A percentile compares a stretch with the other conserved stretches of the same genome.
Evolutionary conservation across 2,888 invertebrate species (phyloP).

Genomic region (Drosophila mayaguana): DNA sequence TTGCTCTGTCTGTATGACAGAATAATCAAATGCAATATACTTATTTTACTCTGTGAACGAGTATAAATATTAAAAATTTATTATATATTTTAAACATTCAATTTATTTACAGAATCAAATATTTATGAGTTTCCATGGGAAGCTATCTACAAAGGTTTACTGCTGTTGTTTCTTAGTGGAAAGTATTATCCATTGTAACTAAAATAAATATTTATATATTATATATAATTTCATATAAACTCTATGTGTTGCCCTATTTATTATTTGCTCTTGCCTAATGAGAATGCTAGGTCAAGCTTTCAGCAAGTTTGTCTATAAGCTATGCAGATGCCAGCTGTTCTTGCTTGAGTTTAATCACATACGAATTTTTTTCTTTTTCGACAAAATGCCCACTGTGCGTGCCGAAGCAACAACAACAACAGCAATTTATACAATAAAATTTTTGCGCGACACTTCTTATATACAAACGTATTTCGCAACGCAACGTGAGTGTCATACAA

Average conservation of each 20-base stretch:
- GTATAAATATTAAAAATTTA: too few relatives aligned
- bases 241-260: background rate
- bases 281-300: background rate
- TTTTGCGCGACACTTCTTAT: conserved; percentile 25
- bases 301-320: background rate
- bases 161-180: too few relatives aligned
- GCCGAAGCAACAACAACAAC: too few relatives aligned
- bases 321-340: conserved; percentile 1
- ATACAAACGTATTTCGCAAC: conserved; percentile 55
- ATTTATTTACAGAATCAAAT: background rate
- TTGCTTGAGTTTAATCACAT: background rate
- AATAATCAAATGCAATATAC: background rate
- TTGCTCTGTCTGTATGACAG: too few relatives aligned
- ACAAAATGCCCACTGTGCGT: conserved; percentile 17
- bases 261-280: background rate
- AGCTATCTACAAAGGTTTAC: too few relatives aligned
- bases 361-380: conserved; percentile 11
- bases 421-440: too few relatives aligned
- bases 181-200: too few relatives aligned
- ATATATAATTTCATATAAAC: too few relatives aligned
- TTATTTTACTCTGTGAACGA: background rate
- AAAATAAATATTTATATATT: too few relatives aligned
- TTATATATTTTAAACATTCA: background rate
- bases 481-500: conserved; percentile 74
- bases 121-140: background rate